Evolutionary conservation across 1,140 invertebrate species (phyloP), one percentile per base, ranked within the genome.

Genomic region (Eumeta japonica): DNA sequence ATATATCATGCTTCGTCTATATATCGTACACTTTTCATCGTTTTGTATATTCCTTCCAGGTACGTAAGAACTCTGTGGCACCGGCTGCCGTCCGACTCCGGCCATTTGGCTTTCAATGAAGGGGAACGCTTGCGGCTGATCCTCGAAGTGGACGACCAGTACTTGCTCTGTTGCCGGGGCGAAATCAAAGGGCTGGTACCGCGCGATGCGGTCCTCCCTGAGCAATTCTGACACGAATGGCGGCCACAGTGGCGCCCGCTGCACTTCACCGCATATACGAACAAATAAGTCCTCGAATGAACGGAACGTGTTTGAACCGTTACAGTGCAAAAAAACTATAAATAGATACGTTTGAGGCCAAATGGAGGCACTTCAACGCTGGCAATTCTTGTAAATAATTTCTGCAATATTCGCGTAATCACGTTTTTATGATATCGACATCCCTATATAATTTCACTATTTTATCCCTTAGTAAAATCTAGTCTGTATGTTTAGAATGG

Each of bases 121-220:
- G 87, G 87, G 1, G 86, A 89, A 48, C 80, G 80, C 31, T 66
- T 90, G 14, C 81, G 81, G 45, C 80, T 90, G 2, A 83, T 89
- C 24, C 66, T 89, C 16, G 86, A 89, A 48, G 86, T 89, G 10
- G 87, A 89, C 58, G 81, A 81, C 46, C 85, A 87, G 53, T 87
- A 87, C 81, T 64, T 89, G 37, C 63, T 89, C 14, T 90, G 88
- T 58, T 86, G 85, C 45, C 75, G 84, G 41, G 86, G 86, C 12
- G 83, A 86, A n/a, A 81, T 83, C 38, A 89, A 89, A 58, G 88
- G 88, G 37, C 75, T 90, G 10, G 88, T 90, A 14, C 86, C 86
- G 1, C 77, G 84, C 44, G 81, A 83, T 37, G 86, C 84, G 10
- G 86, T 89, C 10, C 80, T 85, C 35, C 46, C 73, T 7, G 66